Percentiles rank a stretch among this genome's conserved stretches.
Conservation (phyloP, 2,113 vertebrate species). For the Ramphastos sulfuratus region DNA sequence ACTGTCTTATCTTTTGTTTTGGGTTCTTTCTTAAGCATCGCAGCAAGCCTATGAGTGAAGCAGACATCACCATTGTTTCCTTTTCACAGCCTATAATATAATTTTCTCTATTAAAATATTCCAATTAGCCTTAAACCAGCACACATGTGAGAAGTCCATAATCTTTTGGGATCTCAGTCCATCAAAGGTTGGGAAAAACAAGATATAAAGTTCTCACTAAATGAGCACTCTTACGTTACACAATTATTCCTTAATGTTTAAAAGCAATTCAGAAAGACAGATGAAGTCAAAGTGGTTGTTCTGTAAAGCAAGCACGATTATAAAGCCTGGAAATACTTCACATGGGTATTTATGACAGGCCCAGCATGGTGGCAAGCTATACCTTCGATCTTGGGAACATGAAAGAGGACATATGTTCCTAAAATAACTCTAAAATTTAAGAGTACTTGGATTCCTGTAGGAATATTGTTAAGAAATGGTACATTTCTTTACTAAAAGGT, state of each 20-base stretch:
- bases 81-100: too few relatives aligned
- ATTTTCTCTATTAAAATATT: too few relatives aligned
- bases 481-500: constrained; percentile 7
- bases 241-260: neutral
- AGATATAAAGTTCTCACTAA: neutral
- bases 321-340: neutral
- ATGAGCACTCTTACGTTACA: neutral
- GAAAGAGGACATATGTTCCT: neutral
- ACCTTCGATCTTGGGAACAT: neutral
- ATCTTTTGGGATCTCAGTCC: neutral
- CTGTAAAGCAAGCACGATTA: neutral
- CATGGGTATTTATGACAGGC: neutral
- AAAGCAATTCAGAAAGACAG: neutral
- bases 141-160: neutral
- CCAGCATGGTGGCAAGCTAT: neutral
- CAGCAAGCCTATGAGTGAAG: too few relatives aligned
- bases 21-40: too few relatives aligned
- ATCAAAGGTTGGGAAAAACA: neutral
- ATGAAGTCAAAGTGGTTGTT: neutral
- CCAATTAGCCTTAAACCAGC: too few relatives aligned
- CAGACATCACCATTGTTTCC: too few relatives aligned
- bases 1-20: too few relatives aligned
- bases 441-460: neutral
- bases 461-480: neutral
- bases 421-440: neutral